Percentiles rank a stretch among this genome's conserved stretches.
These are phyloP conservation scores for Trididemnum nubilum DNA, from an alignment of 23 tunicate genomes.

Conservation along the genomic window DNA sequence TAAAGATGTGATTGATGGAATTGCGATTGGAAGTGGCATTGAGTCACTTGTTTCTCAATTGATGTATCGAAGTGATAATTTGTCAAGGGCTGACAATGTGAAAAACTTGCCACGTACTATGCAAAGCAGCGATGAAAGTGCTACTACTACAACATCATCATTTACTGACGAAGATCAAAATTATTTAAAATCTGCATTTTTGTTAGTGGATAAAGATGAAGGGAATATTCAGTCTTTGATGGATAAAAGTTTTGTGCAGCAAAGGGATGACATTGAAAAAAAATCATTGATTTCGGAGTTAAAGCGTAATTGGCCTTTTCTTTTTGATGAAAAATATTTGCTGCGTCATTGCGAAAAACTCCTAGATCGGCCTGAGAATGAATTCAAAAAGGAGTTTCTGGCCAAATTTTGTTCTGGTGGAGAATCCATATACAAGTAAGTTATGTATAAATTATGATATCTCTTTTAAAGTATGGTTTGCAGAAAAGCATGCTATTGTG, in stretches of 20 bases:
- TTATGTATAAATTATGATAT: no score
- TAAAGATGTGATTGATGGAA: not conserved
- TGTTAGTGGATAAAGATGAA: not conserved
- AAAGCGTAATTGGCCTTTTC: slow-evolving; percentile 6
- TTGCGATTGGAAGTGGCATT: not conserved
- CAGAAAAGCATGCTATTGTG: no score
- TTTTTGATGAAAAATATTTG: slow-evolving; percentile 7
- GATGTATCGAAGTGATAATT: not conserved
- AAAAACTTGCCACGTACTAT: not conserved
- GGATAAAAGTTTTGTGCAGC: not conserved
- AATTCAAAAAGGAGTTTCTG: no score
- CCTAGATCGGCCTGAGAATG: no score
- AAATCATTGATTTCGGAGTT: not conserved
- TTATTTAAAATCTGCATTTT: not conserved
- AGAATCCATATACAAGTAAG: no score
- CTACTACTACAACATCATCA: not conserved
- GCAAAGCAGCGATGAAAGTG: not conserved
- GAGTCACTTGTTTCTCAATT: not conserved
- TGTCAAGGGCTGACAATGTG: not conserved
- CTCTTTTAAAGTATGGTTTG: no score
- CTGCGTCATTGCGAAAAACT: slow-evolving; percentile 2
- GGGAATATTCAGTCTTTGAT: not conserved
- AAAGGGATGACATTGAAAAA: not conserved
- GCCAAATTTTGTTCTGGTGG: no score
- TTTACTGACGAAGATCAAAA: not conserved